Conservation (phyloP, 2,113 vertebrate genomes). For the Urocynchramus pylzowi region DNA sequence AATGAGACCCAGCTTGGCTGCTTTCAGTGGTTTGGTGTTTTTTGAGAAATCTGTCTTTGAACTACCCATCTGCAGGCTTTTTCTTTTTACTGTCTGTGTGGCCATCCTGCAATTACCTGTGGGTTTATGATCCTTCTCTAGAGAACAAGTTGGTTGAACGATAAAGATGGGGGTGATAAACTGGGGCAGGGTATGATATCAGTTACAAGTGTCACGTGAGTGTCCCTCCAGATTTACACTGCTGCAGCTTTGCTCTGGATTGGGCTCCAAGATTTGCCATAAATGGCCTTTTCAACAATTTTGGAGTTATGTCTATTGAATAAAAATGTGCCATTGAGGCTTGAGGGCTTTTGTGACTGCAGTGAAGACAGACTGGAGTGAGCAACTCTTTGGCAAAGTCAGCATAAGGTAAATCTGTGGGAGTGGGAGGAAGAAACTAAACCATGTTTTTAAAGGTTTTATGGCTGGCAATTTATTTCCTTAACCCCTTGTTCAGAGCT, state of each 20-base stretch:
- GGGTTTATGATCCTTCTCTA: conserved; percentile 53
- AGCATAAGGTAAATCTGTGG: background rate
- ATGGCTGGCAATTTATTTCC: conserved; percentile 2
- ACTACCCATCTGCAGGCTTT: conserved; percentile 53
- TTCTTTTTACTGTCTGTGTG: conserved; percentile 61
- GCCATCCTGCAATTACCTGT: conserved; percentile 59
- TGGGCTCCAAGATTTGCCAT: background rate
- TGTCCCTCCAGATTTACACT: background rate
- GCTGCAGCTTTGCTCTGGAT: background rate
- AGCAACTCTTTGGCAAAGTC: background rate
- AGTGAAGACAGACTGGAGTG: background rate
- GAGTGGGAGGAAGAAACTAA: background rate
- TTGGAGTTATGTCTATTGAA: background rate
- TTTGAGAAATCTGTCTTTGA: conserved; percentile 49
- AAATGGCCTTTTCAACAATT: background rate
- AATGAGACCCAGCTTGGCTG: conserved; percentile 50
- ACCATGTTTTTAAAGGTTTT: conserved; percentile 11
- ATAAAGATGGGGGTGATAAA: conserved; percentile 50
- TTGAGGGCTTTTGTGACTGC: background rate
- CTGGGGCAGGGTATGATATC: conserved; percentile 4
- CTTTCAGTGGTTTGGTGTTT: conserved; percentile 18
- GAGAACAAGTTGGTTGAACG: conserved; percentile 20
- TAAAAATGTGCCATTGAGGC: background rate
- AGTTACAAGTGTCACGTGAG: background rate
- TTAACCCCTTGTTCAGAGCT: background rate